Percentiles rank a stretch among this genome's conserved stretches.
Evolutionary conservation across 2,113 vertebrate genomes (phyloP).

Genomic region (Perognathus longimembris): DNA sequence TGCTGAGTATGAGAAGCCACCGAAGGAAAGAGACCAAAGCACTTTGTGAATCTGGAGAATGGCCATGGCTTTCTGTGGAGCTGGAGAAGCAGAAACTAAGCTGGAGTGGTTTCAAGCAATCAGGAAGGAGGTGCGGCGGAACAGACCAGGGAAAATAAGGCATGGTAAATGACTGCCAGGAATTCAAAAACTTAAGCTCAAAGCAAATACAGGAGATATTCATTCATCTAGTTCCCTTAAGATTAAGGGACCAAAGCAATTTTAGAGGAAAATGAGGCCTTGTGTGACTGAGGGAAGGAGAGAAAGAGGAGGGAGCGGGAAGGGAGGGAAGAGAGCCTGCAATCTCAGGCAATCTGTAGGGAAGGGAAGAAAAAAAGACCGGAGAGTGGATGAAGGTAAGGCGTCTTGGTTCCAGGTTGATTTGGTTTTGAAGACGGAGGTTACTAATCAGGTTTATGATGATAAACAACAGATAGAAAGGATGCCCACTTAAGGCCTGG

Average conservation of each 20-base stretch:
- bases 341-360: neutral
- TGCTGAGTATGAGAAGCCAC: neutral
- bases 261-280: neutral
- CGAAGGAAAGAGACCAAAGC: neutral
- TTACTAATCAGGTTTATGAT: neutral
- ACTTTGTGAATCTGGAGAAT: neutral
- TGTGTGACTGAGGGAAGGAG: neutral
- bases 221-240: no score
- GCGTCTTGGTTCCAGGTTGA: neutral
- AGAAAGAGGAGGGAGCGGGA: neutral
- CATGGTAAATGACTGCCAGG: no score
- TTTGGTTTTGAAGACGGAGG: neutral
- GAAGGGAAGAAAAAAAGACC: neutral
- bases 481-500: neutral
- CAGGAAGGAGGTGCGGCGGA: no score
- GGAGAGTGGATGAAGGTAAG: neutral
- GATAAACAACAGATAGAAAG: neutral
- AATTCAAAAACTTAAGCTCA: no score
- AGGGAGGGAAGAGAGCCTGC: neutral
- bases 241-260: no score
- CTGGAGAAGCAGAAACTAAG: neutral
- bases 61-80: neutral
- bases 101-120: rapidly evolving
- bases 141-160: no score
- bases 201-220: no score